A percentile compares a stretch with the other conserved stretches of the same genome.
Evolutionary conservation across 1,140 invertebrate genomes (phyloP).

Genomic region (Trypoxylus dichotomus): DNA sequence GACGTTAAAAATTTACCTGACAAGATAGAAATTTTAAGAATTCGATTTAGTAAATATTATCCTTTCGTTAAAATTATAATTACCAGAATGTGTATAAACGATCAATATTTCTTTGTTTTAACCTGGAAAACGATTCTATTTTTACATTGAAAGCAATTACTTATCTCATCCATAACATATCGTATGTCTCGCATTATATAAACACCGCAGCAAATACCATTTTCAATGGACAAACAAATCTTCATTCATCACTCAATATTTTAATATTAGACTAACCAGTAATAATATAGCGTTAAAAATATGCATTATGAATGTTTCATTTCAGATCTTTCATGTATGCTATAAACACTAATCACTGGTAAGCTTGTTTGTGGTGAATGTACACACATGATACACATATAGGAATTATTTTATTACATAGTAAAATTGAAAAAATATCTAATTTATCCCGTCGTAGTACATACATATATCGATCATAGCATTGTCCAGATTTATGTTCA

Average conservation of each 20-base stretch:
- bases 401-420: no score
- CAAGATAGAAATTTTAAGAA: not conserved
- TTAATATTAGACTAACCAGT: not conserved
- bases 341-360: no score
- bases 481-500: no score
- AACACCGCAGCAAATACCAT: not conserved
- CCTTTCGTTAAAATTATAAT: not conserved
- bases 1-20: not conserved
- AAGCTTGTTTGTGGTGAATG: no score
- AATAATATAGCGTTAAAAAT: not conserved
- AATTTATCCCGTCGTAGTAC: no score
- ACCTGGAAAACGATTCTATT: not conserved
- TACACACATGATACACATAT: no score
- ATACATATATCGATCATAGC: no score
- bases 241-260: slow-evolving; percentile 18
- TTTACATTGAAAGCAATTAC: slow-evolving; percentile 12
- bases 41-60: not conserved
- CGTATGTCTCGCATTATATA: not conserved
- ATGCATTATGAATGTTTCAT: no score
- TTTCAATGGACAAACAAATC: slow-evolving; percentile 6
- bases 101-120: slow-evolving; percentile 6
- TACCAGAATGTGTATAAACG: not conserved
- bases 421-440: no score
- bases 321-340: no score
- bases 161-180: not conserved